Evolutionary conservation across 2,113 vertebrate genomes (phyloP), one percentile per base, ranked within the genome.

Genomic region (Aegypius monachus): DNA sequence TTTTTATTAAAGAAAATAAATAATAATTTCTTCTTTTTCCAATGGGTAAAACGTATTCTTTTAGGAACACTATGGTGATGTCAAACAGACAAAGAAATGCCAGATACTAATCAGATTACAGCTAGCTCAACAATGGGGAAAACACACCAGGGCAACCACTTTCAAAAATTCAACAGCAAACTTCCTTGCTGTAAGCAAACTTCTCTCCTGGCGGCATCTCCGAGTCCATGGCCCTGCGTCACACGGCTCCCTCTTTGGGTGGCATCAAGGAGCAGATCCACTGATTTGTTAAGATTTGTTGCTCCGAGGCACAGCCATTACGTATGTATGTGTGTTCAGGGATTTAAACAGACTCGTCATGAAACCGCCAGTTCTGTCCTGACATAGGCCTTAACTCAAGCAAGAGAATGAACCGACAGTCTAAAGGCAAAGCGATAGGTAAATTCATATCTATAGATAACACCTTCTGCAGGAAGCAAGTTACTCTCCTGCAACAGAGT

Each of bases 241-340:
- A 14, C 1, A 9, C 0, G 6, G 36, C 40, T 40, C 12, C 48
- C 15, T 9, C 61, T 4, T 0, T 0, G 10, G 11, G 4, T 5
- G 36, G 29, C 52, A 67, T 1, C 82, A 42, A 42, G 27, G 29
- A 79, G n/a, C 20, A 88, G 32, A 72, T 32, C 36, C 40, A 40
- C 8, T 2, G 1, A 11, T 48, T 43, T 29, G 8, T 18, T 3
- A 4, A 52, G 29, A 40, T 29, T 8, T 7, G 16, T 7, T 55
- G 38, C 42, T 52, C 65, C 11, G 36, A 71, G 52, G 25, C 32
- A 55, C 25, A n/a, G 32, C 21, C 47, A 7, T 16, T 7, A 34
- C 2, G 7, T 34, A 5, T 3, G 3, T 7, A 26, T 3, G 6
- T 23, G 7, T 17, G 23, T 36, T 52, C 29, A 20, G 29, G 8